Evolutionary conservation across 2,888 invertebrate species (phyloP).

Genomic region (Alsophila aescularia): DNA sequence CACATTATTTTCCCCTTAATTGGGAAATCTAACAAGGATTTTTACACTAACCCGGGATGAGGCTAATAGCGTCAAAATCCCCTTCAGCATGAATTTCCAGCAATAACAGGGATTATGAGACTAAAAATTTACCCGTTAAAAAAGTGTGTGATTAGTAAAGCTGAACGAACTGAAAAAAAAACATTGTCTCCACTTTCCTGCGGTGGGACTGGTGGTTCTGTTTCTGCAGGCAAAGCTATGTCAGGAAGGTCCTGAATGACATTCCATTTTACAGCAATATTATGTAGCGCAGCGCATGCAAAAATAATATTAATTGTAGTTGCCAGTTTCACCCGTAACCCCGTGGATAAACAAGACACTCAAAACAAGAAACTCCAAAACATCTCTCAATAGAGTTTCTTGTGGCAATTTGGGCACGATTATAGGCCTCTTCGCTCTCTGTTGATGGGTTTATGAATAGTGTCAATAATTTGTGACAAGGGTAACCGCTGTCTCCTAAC

Average conservation of each 20-base stretch:
- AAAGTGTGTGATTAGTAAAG: neutral
- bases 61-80: too few relatives aligned
- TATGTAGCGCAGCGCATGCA: neutral
- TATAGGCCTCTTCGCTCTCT: neutral
- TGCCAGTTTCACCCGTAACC: neutral
- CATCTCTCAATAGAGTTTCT: neutral
- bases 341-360: neutral
- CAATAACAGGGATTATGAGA: too few relatives aligned
- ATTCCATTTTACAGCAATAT: neutral
- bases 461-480: neutral
- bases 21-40: too few relatives aligned
- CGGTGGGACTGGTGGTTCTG: too few relatives aligned
- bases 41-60: too few relatives aligned
- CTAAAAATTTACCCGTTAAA: too few relatives aligned
- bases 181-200: too few relatives aligned
- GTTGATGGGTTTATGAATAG: neutral
- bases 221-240: neutral
- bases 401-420: neutral
- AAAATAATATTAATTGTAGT: neutral
- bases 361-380: neutral
- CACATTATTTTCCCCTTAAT: too few relatives aligned
- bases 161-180: neutral
- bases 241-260: neutral
- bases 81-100: too few relatives aligned
- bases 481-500: neutral